Percentiles rank a stretch among this genome's conserved stretches.
phyloP scores from a whole-genome alignment of 2,797 vertebrate genomes.

The Spinus pinus region DNA sequence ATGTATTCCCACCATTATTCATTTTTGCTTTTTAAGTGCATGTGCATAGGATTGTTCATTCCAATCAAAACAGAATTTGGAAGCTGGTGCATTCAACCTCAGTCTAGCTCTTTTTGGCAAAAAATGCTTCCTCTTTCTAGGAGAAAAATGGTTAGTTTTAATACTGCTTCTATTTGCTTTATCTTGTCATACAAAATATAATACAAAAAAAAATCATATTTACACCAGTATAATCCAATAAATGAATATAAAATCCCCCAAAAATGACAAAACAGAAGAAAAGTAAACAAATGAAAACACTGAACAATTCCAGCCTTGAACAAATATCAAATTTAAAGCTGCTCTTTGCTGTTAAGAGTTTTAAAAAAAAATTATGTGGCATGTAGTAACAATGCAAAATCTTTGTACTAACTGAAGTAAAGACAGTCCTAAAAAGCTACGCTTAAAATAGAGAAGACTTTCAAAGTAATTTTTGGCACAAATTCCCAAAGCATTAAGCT shows the following conservation, averaged over 20 bases:
- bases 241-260: background rate
- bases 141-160: background rate
- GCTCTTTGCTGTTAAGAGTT: background rate
- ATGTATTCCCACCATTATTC: background rate
- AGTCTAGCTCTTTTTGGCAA: background rate
- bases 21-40: background rate
- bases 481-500: background rate
- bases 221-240: background rate
- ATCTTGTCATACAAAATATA: background rate
- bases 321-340: background rate
- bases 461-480: background rate
- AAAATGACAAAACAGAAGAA: background rate
- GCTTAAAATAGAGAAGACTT: background rate
- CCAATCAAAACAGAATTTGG: background rate
- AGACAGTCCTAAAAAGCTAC: background rate
- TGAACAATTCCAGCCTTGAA: background rate
- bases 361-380: background rate
- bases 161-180: background rate
- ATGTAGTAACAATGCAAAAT: background rate
- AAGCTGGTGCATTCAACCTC: background rate
- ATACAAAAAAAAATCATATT: background rate
- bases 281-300: background rate
- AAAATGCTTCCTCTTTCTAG: background rate
- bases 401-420: background rate
- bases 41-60: background rate